Conservation (phyloP, 2,797 vertebrate species). For the Cheirogaleus major region DNA sequence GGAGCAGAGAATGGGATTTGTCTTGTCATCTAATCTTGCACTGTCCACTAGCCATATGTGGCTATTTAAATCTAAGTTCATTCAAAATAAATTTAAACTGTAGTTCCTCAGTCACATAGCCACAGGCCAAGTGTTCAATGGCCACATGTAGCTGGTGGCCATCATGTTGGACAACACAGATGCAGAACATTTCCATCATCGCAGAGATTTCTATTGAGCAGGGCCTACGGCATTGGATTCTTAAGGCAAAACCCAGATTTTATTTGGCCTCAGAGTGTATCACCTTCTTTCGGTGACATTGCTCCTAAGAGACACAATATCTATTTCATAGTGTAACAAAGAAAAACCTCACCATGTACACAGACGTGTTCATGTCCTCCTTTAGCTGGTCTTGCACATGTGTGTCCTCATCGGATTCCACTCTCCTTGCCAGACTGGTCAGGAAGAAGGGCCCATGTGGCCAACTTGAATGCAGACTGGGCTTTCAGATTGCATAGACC, state of each 20-base stretch:
- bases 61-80: background rate
- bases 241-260: slow-evolving; percentile 43
- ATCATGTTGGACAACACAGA: background rate
- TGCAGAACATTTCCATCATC: background rate
- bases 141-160: background rate
- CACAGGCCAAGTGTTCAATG: background rate
- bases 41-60: background rate
- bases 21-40: background rate
- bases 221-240: background rate
- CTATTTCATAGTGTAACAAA: background rate
- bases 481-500: background rate
- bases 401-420: background rate
- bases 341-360: background rate
- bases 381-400: background rate
- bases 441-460: background rate
- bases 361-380: background rate
- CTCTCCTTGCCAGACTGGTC: background rate
- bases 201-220: background rate
- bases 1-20: background rate
- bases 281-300: background rate
- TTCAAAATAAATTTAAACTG: background rate
- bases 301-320: background rate
- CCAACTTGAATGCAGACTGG: background rate
- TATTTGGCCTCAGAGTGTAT: background rate
- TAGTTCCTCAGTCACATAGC: background rate